These are phyloP conservation scores for Porites cylindrica DNA, from an alignment of 92 coral and sea anemone species.

Conservation along the genomic window DNA sequence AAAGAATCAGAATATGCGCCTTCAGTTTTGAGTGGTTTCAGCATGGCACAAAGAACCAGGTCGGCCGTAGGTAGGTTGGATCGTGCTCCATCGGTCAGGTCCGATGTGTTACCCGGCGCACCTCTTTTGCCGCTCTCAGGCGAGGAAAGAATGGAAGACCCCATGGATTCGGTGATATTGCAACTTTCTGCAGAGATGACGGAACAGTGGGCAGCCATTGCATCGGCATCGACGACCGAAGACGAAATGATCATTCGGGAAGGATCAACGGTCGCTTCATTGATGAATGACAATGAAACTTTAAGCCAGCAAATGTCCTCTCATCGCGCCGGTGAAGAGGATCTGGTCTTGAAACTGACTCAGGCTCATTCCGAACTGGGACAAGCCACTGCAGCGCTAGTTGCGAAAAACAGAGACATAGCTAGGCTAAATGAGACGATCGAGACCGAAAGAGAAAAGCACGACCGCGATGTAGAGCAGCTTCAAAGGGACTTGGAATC, in stretches of 20 bases:
- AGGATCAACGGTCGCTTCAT: background rate
- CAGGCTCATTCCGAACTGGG: constrained; percentile 12
- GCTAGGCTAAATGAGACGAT: background rate
- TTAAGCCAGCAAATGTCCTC: background rate
- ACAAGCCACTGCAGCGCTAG: background rate
- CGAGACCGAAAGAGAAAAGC: background rate
- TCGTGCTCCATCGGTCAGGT: no score
- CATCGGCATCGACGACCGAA: background rate
- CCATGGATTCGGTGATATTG: background rate
- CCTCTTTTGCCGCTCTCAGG: no score
- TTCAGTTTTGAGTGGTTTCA: background rate
- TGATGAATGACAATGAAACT: constrained; percentile 2
- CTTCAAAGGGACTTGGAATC: background rate
- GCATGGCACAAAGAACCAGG: no score
- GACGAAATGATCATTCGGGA: background rate
- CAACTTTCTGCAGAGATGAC: no score
- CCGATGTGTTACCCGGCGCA: no score
- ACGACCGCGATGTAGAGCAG: background rate
- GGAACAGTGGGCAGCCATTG: background rate
- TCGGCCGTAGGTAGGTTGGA: no score
- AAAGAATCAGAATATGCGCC: background rate
- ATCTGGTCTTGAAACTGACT: background rate
- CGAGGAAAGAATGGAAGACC: background rate
- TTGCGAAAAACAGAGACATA: background rate
- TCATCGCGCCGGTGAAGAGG: constrained; percentile 4